Percentiles rank a stretch among this genome's conserved stretches.
Evolutionary conservation across 2,113 vertebrate genomes (phyloP).

Genomic region (Myanophis thanlyinensis): DNA sequence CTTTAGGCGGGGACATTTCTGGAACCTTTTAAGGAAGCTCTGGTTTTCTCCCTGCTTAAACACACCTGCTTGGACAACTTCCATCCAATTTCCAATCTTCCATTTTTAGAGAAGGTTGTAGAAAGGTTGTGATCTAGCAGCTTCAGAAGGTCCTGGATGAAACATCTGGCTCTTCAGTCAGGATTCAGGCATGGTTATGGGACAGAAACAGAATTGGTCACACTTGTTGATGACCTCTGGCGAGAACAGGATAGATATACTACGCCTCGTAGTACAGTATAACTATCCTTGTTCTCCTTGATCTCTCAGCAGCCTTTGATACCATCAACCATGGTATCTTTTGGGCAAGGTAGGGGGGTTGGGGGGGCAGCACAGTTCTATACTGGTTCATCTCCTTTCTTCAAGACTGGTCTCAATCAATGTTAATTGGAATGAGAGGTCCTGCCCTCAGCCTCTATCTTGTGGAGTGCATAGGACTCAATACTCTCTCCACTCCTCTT

Average conservation of each 20-base stretch:
- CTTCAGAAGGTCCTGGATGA: background rate
- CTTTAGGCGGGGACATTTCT: background rate
- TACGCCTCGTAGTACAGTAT: no score
- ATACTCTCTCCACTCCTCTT: background rate
- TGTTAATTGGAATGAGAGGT: background rate
- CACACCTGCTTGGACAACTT: background rate
- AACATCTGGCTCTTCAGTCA: background rate
- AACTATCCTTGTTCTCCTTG: background rate
- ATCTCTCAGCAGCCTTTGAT: background rate
- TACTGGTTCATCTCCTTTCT: background rate
- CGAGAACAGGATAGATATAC: background rate
- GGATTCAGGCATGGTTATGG: background rate
- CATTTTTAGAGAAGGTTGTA: background rate
- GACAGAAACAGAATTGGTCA: background rate
- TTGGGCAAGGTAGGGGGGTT: background rate
- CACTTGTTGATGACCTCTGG: background rate
- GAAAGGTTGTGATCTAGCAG: background rate
- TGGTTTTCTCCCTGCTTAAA: background rate
- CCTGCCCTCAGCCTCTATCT: background rate
- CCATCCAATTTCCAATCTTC: background rate
- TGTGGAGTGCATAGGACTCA: background rate
- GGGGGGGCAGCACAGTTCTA: background rate
- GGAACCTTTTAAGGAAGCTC: background rate
- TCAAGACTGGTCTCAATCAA: background rate
- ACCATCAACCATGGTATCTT: background rate